phyloP scores from a whole-genome alignment of 1,140 invertebrate species.

The Apis mellifera region DNA sequence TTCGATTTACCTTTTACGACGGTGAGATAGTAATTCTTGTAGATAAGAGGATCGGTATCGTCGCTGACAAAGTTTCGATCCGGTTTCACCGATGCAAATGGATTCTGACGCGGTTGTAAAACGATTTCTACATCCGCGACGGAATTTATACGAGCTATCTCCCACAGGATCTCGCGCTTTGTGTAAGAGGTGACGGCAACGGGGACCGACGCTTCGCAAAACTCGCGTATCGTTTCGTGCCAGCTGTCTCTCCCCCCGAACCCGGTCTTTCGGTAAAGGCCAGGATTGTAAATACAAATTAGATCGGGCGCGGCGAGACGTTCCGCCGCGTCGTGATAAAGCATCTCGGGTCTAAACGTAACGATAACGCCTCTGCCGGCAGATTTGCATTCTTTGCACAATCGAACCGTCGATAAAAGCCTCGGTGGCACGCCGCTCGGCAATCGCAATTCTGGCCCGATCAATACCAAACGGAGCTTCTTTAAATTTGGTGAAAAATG shows the following conservation, averaged over 20 bases:
- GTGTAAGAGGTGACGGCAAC: slow-evolving; percentile 86
- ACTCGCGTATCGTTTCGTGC: slow-evolving; percentile 83
- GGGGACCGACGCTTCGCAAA: slow-evolving; percentile 81
- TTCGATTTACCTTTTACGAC: slow-evolving; percentile 59
- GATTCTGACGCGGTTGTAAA: slow-evolving; percentile 82
- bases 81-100: slow-evolving; percentile 85
- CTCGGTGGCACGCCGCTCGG: slow-evolving; percentile 81
- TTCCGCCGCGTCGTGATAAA: slow-evolving; percentile 82
- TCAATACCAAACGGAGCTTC: slow-evolving; percentile 83
- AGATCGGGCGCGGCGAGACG: slow-evolving; percentile 82
- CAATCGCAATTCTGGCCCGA: slow-evolving; percentile 85
- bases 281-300: slow-evolving; percentile 87
- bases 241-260: slow-evolving; percentile 85
- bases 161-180: slow-evolving; percentile 83
- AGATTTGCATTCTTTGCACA: slow-evolving; percentile 80
- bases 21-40: slow-evolving; percentile 86
- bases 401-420: slow-evolving; percentile 79
- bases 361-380: slow-evolving; percentile 79
- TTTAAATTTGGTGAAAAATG: slow-evolving; percentile 84
- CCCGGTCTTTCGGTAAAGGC: slow-evolving; percentile 85
- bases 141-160: slow-evolving; percentile 82
- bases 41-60: slow-evolving; percentile 85
- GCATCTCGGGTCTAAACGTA: slow-evolving; percentile 81
- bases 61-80: slow-evolving; percentile 89
- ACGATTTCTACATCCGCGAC: slow-evolving; percentile 80